These are phyloP conservation scores for Heliconius sara DNA, from an alignment of 2,888 invertebrate species.

Conservation along the genomic window DNA sequence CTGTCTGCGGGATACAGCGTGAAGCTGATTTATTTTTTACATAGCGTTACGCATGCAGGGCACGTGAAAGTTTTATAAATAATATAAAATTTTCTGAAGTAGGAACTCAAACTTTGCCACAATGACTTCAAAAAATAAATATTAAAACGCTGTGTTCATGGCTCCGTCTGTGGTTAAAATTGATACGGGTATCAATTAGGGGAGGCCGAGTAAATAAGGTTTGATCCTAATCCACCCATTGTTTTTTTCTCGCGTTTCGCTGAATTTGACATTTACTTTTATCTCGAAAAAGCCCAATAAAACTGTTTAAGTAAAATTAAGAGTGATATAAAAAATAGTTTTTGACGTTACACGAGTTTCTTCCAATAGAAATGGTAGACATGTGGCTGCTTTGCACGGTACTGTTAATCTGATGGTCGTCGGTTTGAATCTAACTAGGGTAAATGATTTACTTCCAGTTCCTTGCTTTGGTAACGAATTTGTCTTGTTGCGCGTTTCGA, in stretches of 20 bases:
- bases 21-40: too few relatives aligned
- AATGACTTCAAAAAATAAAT: neutral
- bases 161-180: slow-evolving; percentile 32
- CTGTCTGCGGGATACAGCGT: too few relatives aligned
- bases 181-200: slow-evolving; percentile 72
- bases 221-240: slow-evolving; percentile 56
- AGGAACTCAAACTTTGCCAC: too few relatives aligned
- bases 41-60: too few relatives aligned
- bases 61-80: too few relatives aligned
- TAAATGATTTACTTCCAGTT: too few relatives aligned
- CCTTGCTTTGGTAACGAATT: too few relatives aligned
- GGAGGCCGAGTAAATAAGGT: slow-evolving; percentile 69
- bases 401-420: neutral
- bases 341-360: neutral
- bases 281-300: neutral
- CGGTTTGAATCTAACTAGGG: neutral
- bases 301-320: neutral
- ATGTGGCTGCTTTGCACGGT: neutral
- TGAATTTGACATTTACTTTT: slow-evolving; percentile 31
- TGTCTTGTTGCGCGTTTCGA: too few relatives aligned
- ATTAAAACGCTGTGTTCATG: slow-evolving; percentile 9
- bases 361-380: neutral
- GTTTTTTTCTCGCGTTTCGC: slow-evolving; percentile 58
- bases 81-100: too few relatives aligned
- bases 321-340: neutral